Conservation (phyloP, 2,797 vertebrate genomes). For the Naso thynnoides region DNA sequence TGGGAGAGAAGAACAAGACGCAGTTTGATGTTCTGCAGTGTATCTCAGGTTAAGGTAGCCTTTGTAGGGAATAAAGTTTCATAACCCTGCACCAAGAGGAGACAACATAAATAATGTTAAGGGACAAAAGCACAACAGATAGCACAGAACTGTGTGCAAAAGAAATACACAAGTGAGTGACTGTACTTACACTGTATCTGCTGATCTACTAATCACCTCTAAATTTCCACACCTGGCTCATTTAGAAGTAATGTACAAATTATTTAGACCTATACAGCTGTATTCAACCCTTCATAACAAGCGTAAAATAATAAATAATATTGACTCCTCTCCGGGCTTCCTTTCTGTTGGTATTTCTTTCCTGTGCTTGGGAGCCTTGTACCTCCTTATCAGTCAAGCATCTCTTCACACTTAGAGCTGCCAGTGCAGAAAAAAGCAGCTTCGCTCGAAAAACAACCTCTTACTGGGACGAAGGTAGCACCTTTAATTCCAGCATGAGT, state of each 20-base stretch:
- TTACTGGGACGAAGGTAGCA: constrained; percentile 21
- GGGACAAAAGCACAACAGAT: constrained; percentile 5
- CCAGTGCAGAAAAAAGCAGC: constrained; percentile 31
- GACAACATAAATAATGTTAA: constrained; percentile 31
- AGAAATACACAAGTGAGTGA: constrained; percentile 10
- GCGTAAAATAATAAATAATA: constrained; percentile 19
- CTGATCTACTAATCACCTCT: background rate
- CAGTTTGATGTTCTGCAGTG: constrained; percentile 41
- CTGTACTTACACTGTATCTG: background rate
- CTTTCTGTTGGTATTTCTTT: constrained; percentile 8
- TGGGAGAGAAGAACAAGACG: constrained; percentile 8
- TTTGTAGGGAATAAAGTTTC: constrained; percentile 32
- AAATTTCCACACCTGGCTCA: background rate
- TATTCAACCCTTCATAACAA: constrained; percentile 18
- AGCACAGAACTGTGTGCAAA: background rate
- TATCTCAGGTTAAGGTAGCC: constrained; percentile 16
- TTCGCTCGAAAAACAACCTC: constrained; percentile 31
- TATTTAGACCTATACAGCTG: background rate
- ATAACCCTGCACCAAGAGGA: constrained; percentile 10
- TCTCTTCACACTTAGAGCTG: constrained; percentile 29
- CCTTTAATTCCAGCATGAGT: constrained; percentile 29
- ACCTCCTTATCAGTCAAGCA: constrained; percentile 26
- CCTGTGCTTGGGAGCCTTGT: constrained; percentile 3
- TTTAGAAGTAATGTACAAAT: background rate
- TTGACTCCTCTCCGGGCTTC: constrained; percentile 14